These are phyloP conservation scores for Manis pentadactyla DNA, from an alignment of 2,797 vertebrate species.

Conservation along the genomic window DNA sequence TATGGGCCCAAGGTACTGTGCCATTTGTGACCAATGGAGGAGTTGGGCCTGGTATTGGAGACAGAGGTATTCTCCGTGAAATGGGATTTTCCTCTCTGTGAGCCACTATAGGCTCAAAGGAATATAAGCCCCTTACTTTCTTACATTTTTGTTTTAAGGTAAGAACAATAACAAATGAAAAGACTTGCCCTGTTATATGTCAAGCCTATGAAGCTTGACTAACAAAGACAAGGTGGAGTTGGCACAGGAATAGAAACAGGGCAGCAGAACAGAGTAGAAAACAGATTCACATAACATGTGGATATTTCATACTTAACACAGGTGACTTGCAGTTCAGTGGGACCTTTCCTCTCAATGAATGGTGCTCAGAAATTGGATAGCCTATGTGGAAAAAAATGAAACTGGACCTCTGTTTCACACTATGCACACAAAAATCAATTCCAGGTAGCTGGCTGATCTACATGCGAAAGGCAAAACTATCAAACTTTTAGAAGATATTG, in stretches of 20 bases:
- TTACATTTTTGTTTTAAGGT: neutral
- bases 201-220: constrained; percentile 11
- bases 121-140: neutral
- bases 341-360: neutral
- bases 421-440: neutral
- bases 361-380: neutral
- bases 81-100: neutral
- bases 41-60: neutral
- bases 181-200: neutral
- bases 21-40: neutral
- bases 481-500: neutral
- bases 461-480: neutral
- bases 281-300: neutral
- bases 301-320: neutral
- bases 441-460: neutral
- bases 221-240: neutral
- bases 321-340: neutral
- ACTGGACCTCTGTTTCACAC: neutral
- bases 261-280: neutral
- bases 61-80: neutral
- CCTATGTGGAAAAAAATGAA: neutral
- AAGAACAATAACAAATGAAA: neutral
- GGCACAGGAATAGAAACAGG: neutral
- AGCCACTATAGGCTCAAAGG: neutral
- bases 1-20: neutral